Conservation (phyloP, 2,113 vertebrate genomes). For the Etheostoma cragini region DNA sequence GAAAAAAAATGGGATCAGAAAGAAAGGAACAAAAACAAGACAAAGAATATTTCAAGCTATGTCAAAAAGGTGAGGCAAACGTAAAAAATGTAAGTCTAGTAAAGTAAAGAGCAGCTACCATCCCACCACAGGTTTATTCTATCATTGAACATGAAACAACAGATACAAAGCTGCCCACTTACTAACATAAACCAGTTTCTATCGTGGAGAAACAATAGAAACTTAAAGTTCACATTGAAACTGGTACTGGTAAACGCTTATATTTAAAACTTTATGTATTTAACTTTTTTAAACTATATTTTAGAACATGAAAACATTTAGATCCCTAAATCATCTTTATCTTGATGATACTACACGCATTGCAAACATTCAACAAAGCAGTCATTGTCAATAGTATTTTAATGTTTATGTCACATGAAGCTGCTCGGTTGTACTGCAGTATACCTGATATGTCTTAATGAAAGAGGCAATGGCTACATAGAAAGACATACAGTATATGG, state of each 20-base stretch:
- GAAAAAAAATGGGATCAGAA: background rate
- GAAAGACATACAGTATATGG: background rate
- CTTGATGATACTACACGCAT: background rate
- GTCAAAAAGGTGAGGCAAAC: background rate
- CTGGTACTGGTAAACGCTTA: background rate
- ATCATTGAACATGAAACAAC: background rate
- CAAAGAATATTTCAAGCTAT: background rate
- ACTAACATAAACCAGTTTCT: conserved; percentile 19
- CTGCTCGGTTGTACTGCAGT: conserved; percentile 23
- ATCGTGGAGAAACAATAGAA: background rate
- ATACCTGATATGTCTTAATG: background rate
- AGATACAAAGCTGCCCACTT: background rate
- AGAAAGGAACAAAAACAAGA: background rate
- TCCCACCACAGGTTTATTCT: background rate
- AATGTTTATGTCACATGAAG: background rate
- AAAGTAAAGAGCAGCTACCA: background rate
- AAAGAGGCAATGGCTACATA: background rate
- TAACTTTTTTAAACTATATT: background rate
- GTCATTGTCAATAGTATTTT: background rate
- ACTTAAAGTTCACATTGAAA: background rate
- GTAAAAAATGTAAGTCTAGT: background rate
- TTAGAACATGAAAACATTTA: background rate
- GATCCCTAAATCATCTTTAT: background rate
- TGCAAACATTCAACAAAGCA: background rate
- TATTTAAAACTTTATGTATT: background rate